Base-by-base conservation (phyloP, 2,888 invertebrate species). In the Plagiodera versicolora region DNA sequence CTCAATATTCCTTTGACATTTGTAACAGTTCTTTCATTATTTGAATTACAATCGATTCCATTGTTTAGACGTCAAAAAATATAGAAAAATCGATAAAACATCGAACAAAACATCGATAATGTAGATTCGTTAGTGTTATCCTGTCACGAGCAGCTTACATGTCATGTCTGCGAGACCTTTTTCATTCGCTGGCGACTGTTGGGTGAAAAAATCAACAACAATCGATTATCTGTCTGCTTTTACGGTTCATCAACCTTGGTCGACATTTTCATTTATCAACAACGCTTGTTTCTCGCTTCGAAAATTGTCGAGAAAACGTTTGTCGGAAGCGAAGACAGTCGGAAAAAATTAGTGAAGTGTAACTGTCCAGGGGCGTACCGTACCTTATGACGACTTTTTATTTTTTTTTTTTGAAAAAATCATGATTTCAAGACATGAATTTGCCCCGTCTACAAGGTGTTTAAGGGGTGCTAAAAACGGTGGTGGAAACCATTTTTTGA, bases 141-240 rank as follows among this genome's bases (percentile, higher is more conserved):
- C 48, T 60, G 56, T 24, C 56, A 52, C 46, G 51, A 35, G 24
- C 45, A 39, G 14, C 39, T 14, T 14, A 39, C 39, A 39, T 39
- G 2, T 39, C 39, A 16, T 56, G 30, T 35, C 46, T 51, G 16
- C 18, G 24, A 48, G 61, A 53, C 53, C 45, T 45, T n/a, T 32
- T 53, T 45, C 56, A 49, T 53, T 48, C 48, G 16, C 53, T 48
- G 58, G 54, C 53, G 58, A 35, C 54, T 18, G 39, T 16, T 61
- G 30, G 56, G 19, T 57, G 54, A 57, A 61, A 60, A 61, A 61
- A 61, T 61, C 61, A 61, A 61, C 60, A 58, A 54, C 57, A 61
- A 57, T 61, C 56, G 57, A 57, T 61, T 54, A 57, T 54, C 54
- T 60, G 60, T 61, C 57, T 35, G 54, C 35, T 32, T 32, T 50